These are phyloP conservation scores for Pipa parva DNA, from an alignment of 2,113 vertebrate genomes.

Conservation along the genomic window DNA sequence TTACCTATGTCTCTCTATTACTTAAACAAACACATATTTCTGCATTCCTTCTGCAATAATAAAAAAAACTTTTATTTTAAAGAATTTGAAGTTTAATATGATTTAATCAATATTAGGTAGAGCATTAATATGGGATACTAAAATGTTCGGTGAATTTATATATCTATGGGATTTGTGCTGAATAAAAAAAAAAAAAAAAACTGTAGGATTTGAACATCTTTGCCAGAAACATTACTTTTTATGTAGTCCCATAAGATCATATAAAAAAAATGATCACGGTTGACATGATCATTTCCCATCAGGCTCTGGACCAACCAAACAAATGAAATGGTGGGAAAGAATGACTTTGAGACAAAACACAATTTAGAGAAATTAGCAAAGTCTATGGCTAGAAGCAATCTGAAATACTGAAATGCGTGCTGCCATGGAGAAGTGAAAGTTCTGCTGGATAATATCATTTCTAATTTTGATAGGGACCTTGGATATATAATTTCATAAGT, in stretches of 20 bases:
- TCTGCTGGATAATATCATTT: background rate
- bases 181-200: constrained; percentile 32
- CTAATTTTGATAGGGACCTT: background rate
- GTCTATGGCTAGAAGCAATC: constrained; percentile 9
- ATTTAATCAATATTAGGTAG: constrained; percentile 37
- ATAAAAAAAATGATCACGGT: constrained; percentile 39
- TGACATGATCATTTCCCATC: constrained; percentile 29
- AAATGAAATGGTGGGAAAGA: constrained; percentile 20
- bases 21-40: background rate
- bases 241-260: constrained; percentile 33
- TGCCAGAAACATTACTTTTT: constrained; percentile 31
- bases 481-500: background rate
- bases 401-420: background rate
- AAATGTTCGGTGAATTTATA: constrained; percentile 26
- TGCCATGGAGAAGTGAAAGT: too few relatives aligned
- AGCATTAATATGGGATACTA: constrained; percentile 18
- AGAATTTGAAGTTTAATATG: constrained; percentile 22
- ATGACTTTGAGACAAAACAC: constrained; percentile 23
- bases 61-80: constrained; percentile 13
- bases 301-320: constrained; percentile 15
- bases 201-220: constrained; percentile 13
- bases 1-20: background rate
- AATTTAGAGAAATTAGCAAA: constrained; percentile 21
- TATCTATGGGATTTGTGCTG: constrained; percentile 30
- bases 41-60: background rate